Evolutionary conservation across 2,113 vertebrate genomes (phyloP), one percentile per base, ranked within the genome.

Genomic region (Geococcyx californianus): DNA sequence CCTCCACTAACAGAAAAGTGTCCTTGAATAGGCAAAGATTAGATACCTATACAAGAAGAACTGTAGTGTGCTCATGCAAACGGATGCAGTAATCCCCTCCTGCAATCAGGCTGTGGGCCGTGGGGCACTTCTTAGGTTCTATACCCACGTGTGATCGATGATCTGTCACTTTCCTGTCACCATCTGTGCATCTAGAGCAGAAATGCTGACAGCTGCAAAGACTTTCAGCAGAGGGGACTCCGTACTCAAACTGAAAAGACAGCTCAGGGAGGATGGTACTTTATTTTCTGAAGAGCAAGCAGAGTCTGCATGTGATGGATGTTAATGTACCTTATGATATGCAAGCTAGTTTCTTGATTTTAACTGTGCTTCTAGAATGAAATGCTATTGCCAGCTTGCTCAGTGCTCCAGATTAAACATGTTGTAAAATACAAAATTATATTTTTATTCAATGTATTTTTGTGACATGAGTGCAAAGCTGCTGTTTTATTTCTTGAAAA

Each of bases 391-490:
- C 54, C 16, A 23, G 38, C 79, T 93, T 55, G 47, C 79, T 75
- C 54, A 47, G 15, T 59, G 31, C 56, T 92, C 36, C 59, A 87
- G 55, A 73, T 84, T 55, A 92, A 92, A 92, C 17, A 33, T 62
- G 9, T 69, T 73, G n/a, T 72, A 88, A 73, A 51, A 60, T 52
- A 68, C 5, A 29, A 79, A 72, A 68, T 62, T 49, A 12, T 86
- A 78, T 64, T 86, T 95, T 93, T 86, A 70, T 93, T 87, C 52
- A 89, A 86, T 93, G 83, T 89, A 80, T 82, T 94, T 91, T 94
- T 96, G 64, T 80, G 84, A 42, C 6, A 5, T 13, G 29, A 75
- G 23, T 75, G n/a, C 78, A 88, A 62, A 52, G 34, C 64, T 72
- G 40, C 85, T 58, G 72, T 8, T 91, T 96, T 88, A 51, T 92